Base-by-base conservation (phyloP, 2,113 vertebrate species). In the Terrapene triunguis region DNA sequence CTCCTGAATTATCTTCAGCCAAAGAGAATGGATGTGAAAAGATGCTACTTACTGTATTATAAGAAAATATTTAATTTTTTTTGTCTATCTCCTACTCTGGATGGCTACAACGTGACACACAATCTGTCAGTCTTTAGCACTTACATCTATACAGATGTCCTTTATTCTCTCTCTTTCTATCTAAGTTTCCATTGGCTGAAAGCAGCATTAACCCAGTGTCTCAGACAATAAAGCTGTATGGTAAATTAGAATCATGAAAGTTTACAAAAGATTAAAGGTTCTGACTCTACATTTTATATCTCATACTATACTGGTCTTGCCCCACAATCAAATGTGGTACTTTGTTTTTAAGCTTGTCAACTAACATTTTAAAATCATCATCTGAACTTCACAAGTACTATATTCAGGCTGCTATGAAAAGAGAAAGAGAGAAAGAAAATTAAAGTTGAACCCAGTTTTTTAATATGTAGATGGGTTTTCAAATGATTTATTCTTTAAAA, bases 401-500 rank as follows among this genome's bases (percentile, higher is more conserved):
- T 94, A 94, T 90, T 96, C 42, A 96, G 93, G 96, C 50, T 92
- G 80, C 86, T 72, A 89, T 85, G 93, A 78, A 69, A 94, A 96
- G 79, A 93, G 78, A 95, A n/a, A 93, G 82, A 92, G 69, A 95
- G 29, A 89, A 85, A 55, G 81, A 89, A 95, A 96, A 94, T 92
- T 90, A 94, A 91, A 42, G 21, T 84, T 1, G 92, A 92, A 87
- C 92, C 72, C 53, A 87, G 42, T 42, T 82, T 95, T 94, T 27
- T 79, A 42, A 80, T 32, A 93, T 59, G 82, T 50, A 95, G 90
- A 90, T 91, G 95, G 29, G n/a, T 84, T 94, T 96, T 92, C 48
- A 93, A 92, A 90, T 97, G 95, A 95, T 82, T 89, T 3, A 53
- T 90, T 93, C 25, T 97, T 93, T 87, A 91, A 95, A 89, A 88